Evolutionary conservation across 2,113 vertebrate genomes (phyloP), one percentile per base, ranked within the genome.

Genomic region (Progne subis): DNA sequence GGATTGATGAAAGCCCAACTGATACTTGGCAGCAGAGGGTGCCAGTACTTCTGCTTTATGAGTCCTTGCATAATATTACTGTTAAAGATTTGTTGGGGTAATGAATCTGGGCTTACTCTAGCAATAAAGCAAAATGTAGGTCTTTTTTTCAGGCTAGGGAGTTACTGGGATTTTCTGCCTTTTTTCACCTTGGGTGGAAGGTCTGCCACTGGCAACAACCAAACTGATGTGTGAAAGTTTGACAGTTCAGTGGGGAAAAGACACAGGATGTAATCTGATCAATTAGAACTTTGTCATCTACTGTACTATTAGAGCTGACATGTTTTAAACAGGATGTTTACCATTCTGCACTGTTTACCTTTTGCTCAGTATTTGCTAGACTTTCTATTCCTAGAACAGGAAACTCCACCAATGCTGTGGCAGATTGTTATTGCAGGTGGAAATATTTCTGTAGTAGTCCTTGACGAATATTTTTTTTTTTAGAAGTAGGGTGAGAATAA

Each of bases 391-490:
- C 75, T 96, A 67, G 93, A 95, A 96, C 94, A 94, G 94, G 94
- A 94, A 96, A 90, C 95, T 96, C 94, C 95, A 96, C 94, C 94
- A 96, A 2, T 89, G 63, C 78, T 61, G 32, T 86, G 79, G 85
- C 76, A 88, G 88, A 96, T 95, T 95, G 87, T 90, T 95, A 55
- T 86, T 96, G 85, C 93, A 96, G 95, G 82, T 95, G 94, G 93
- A 93, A 96, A 75, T 94, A 91, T 56, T 95, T 94, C 93, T 82
- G 24, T 82, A 77, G 55, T 49, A 74, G 75, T 68, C 50, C 60
- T 86, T 88, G 60, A 59, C 86, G 50, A 37, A 34, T 83, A 11
- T 89, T 31, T 44, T 77, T 63, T 80, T 82, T 57, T 75, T 92
- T 20, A 37, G 6, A 83, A 67, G 84, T 82, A 88, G 71, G 64